Conservation (phyloP, 2,888 invertebrate species). For the Aricia artaxerxes region DNA sequence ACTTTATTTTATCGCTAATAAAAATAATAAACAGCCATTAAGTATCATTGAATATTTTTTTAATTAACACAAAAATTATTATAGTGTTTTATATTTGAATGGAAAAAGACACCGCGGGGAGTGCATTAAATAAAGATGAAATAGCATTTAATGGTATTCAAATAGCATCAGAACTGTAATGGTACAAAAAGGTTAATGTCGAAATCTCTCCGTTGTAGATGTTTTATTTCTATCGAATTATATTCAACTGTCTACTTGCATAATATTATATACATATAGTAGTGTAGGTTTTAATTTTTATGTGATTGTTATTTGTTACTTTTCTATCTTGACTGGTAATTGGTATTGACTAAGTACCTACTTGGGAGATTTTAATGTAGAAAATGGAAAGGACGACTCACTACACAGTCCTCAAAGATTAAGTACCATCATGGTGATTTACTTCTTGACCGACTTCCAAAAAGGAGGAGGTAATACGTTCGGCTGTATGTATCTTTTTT, state of each 20-base stretch:
- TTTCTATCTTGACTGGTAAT: no score
- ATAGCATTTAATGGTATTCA: conserved; percentile 21
- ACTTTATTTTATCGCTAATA: not conserved
- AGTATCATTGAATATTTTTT: not conserved
- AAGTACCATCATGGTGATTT: no score
- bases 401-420: no score
- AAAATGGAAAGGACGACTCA: no score
- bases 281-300: not conserved
- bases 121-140: conserved; percentile 14
- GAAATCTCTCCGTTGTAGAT: conserved; percentile 22
- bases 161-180: not conserved
- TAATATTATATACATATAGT: not conserved
- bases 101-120: not conserved
- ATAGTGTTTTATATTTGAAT: conserved; percentile 12
- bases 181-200: not conserved
- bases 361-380: no score
- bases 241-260: not conserved
- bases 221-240: not conserved
- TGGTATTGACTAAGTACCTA: no score
- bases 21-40: conserved; percentile 6
- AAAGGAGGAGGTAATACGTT: no score
- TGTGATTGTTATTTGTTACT: not conserved
- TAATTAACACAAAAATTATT: conserved; percentile 15
- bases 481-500: no score
- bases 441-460: no score